Percentiles rank a stretch among this genome's conserved stretches.
Conservation (phyloP, 2,888 invertebrate species). For the Lymantria monacha region DNA sequence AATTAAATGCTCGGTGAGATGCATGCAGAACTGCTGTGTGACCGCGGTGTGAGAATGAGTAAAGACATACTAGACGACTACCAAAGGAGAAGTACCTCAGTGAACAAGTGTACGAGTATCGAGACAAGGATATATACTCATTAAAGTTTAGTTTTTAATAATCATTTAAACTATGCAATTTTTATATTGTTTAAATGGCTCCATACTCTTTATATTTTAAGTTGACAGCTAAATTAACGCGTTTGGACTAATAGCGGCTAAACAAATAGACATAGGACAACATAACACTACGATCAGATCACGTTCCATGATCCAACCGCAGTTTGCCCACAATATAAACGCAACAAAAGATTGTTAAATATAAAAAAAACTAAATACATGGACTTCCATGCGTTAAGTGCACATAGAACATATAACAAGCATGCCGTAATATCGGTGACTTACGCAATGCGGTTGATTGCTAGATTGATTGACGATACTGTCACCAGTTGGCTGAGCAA, state of each 20-base stretch:
- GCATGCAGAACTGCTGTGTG: conserved; percentile 39
- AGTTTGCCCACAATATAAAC: conserved; percentile 22
- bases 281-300: conserved; percentile 10
- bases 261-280: conserved; percentile 19
- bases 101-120: background rate
- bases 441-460: conserved; percentile 96
- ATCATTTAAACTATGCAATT: too few relatives aligned
- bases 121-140: background rate
- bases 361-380: conserved; percentile 41
- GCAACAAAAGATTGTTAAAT: conserved; percentile 36
- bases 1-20: conserved; percentile 32
- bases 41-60: conserved; percentile 27
- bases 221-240: conserved; percentile 19
- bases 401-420: conserved; percentile 60
- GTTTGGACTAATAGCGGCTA: conserved; percentile 24
- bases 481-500: conserved; percentile 95
- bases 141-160: too few relatives aligned
- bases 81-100: conserved; percentile 15
- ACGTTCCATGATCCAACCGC: conserved; percentile 7
- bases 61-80: conserved; percentile 29
- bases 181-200: background rate
- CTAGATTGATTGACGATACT: conserved; percentile 95
- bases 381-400: conserved; percentile 67
- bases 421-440: conserved; percentile 79
- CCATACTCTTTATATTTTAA: background rate